These are phyloP conservation scores for Drosophila prolongata DNA, from an alignment of 2,888 invertebrate genomes.

Conservation along the genomic window DNA sequence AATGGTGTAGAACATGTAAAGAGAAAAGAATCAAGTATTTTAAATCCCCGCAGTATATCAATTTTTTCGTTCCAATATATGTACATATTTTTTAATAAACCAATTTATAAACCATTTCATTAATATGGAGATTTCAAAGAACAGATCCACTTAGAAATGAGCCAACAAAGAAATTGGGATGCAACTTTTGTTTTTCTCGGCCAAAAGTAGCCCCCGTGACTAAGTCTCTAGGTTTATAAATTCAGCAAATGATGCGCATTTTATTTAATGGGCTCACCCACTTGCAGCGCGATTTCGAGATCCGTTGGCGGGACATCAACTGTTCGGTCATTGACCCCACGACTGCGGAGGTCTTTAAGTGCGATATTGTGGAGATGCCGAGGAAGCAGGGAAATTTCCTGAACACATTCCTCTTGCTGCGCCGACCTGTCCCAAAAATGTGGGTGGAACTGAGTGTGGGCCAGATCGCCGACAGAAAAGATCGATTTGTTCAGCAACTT, in stretches of 20 bases:
- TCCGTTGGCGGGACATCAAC: constrained; percentile 45
- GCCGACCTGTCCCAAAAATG: constrained; percentile 21
- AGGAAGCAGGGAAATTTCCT: constrained; percentile 56
- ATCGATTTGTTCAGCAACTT: constrained; percentile 18
- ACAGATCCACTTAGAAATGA: not conserved
- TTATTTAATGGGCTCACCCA: constrained; percentile 38
- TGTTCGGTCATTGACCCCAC: constrained; percentile 56
- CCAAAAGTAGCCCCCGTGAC: constrained; percentile 14
- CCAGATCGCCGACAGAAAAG: constrained; percentile 17
- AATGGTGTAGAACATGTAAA: no score
- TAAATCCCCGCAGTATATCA: no score
- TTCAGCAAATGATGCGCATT: constrained; percentile 14
- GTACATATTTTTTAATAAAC: not conserved
- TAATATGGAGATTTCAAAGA: not conserved
- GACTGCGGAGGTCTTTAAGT: constrained; percentile 44
- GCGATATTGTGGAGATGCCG: constrained; percentile 49
- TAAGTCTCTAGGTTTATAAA: constrained; percentile 8
- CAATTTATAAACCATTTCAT: not conserved
- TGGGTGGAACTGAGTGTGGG: constrained; percentile 39
- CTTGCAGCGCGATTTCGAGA: constrained; percentile 46
- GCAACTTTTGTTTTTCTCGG: constrained; percentile 7
- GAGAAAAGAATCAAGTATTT: no score
- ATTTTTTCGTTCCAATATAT: no score
- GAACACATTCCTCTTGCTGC: constrained; percentile 34
- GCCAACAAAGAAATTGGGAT: constrained; percentile 7